Percentiles rank a stretch among this genome's conserved stretches.
These are phyloP conservation scores for Furnarius figulus DNA, from an alignment of 2,113 vertebrate genomes.

Conservation along the genomic window DNA sequence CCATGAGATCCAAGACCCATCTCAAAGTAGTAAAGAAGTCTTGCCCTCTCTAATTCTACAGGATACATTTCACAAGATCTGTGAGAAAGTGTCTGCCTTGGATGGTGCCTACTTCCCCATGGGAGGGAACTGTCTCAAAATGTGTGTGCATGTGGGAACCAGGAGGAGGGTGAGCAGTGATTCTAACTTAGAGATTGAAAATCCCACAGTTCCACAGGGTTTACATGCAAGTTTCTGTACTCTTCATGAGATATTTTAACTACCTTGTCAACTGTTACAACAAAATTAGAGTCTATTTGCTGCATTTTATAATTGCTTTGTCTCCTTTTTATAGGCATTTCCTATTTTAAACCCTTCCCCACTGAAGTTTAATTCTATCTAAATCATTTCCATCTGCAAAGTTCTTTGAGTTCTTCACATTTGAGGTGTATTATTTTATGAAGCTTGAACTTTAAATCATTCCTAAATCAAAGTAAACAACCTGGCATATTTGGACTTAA, in stretches of 20 bases:
- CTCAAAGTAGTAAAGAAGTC: neutral
- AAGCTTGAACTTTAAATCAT: neutral
- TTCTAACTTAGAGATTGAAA: neutral
- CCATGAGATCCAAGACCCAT: neutral
- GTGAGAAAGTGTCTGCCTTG: neutral
- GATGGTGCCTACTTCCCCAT: neutral
- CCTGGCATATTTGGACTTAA: neutral
- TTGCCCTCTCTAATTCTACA: neutral
- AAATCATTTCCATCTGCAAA: neutral
- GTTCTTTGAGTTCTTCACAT: neutral
- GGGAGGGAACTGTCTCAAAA: neutral
- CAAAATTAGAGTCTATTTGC: neutral
- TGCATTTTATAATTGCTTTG: neutral
- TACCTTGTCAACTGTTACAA: neutral
- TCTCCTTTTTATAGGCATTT: neutral
- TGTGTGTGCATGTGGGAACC: rapidly evolving
- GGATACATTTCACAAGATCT: neutral
- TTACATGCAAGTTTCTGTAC: neutral
- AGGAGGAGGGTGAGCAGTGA: neutral
- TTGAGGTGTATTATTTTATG: neutral
- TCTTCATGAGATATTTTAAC: neutral
- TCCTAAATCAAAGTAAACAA: slow-evolving; percentile 7
- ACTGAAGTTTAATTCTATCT: neutral
- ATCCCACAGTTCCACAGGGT: neutral
- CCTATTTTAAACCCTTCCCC: neutral